A percentile compares a stretch with the other conserved stretches of the same genome.
Evolutionary conservation across 2,113 vertebrate genomes (phyloP).

Genomic region (Chionis minor): DNA sequence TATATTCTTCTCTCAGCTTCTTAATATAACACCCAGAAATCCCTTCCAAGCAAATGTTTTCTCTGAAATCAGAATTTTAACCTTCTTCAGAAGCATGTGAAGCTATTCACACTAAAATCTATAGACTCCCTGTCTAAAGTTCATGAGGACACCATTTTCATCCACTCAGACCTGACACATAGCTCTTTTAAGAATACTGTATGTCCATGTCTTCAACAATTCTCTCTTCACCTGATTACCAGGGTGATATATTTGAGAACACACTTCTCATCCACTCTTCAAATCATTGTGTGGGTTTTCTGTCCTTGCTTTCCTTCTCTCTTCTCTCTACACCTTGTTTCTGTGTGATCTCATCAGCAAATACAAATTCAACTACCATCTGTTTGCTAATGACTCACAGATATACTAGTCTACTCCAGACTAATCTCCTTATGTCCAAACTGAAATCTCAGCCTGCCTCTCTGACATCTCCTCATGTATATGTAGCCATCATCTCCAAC

Average conservation of each 20-base stretch:
- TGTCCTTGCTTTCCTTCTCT: constrained; percentile 42
- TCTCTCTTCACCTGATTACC: background rate
- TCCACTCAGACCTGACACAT: background rate
- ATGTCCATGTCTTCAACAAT: background rate
- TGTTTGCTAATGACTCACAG: constrained; percentile 63
- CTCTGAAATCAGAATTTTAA: background rate
- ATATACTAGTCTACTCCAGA: constrained; percentile 32
- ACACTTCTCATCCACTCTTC: background rate
- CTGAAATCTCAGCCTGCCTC: constrained; percentile 2
- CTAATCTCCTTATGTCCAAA: constrained; percentile 49
- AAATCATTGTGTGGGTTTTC: constrained; percentile 28
- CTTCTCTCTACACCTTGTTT: constrained; percentile 29
- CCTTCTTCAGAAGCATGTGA: background rate
- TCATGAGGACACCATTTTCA: background rate
- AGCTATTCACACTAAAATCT: background rate
- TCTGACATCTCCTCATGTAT: background rate
- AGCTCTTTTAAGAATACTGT: background rate
- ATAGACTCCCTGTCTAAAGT: background rate
- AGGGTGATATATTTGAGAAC: background rate
- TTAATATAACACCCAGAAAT: background rate
- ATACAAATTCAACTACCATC: constrained; percentile 54
- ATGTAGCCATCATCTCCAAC: background rate
- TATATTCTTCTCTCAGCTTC: background rate
- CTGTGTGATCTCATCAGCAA: constrained; percentile 45
- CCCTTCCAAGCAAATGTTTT: background rate